Base-by-base conservation (phyloP, 1,140 invertebrate species). In the Chironomus tepperi region DNA sequence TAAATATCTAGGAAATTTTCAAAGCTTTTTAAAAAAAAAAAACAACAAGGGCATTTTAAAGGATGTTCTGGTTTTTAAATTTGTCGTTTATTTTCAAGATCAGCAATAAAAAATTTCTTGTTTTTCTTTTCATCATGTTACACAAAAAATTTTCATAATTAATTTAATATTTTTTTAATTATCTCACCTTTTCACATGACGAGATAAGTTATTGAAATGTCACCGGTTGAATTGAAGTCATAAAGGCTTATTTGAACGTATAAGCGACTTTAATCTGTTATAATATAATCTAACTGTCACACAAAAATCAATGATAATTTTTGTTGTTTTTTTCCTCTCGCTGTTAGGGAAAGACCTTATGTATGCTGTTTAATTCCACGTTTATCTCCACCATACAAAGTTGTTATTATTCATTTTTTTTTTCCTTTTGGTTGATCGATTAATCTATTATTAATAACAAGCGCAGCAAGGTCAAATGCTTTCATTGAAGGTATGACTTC, bases 371-470 rank as follows among this genome's bases (percentile, higher is more conserved):
- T 34, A 34, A 34, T 34, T 34, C 24, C 24, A 34, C 24, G 24
- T 34, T 34, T 34, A 34, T 34, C 24, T n/a, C 47, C 12, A 57
- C 9, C 47, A 57, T 15, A 57, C 47, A 15, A 57, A 57, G n/a
- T 34, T 34, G 24, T 34, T 34, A 34, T 34, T 34, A 34, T 34
- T 34, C 24, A 34, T 34, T 34, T 34, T 34, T 34, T n/a, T n/a
- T n/a, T n/a, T n/a, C n/a, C n/a, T n/a, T n/a, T n/a, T n/a, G n/a
- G n/a, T n/a, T 57, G 47, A 57, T 57, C n/a, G 47, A 57, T 57
- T 57, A 57, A 57, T 57, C 47, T 57, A 57, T 57, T 57, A 57
- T 57, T 57, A 57, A 57, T 57, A n/a, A 57, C 47, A 12, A n/a
- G 47, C 47, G n/a, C n/a, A 10, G 12, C 47, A 57, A 57, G 47